These are phyloP conservation scores for Phenganax subtilis DNA, from an alignment of 92 coral and sea anemone genomes.

Conservation along the genomic window DNA sequence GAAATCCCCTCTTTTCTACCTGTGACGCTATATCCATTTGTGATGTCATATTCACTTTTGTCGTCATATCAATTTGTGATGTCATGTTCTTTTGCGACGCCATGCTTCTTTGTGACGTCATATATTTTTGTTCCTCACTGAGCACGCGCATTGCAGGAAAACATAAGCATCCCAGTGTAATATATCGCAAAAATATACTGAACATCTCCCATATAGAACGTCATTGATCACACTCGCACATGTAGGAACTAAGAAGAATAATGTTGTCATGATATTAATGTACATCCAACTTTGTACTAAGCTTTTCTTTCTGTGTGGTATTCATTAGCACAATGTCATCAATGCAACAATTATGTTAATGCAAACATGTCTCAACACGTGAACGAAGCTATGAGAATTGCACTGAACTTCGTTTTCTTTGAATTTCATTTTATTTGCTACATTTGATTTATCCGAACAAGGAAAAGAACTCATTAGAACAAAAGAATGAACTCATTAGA, in stretches of 20 bases:
- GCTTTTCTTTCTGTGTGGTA: neutral
- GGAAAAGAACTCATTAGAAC: neutral
- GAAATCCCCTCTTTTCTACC: neutral
- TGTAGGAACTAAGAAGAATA: constrained; percentile 8
- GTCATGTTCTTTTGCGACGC: neutral
- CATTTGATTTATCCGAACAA: neutral
- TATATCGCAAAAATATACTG: constrained; percentile 22
- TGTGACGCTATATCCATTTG: neutral
- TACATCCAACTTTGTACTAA: too few relatives aligned
- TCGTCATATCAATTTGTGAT: neutral
- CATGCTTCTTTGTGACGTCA: constrained; percentile 16
- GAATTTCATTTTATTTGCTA: neutral
- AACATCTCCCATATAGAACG: constrained; percentile 38
- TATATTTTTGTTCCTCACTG: neutral
- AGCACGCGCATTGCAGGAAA: neutral
- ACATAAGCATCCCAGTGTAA: constrained; percentile 4
- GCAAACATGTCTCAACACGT: constrained; percentile 5
- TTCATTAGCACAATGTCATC: neutral
- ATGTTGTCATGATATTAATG: neutral
- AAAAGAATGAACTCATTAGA: neutral
- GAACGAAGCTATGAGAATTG: neutral
- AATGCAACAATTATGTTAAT: neutral
- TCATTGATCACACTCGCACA: constrained; percentile 32
- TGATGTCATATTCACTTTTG: neutral
- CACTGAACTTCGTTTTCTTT: neutral